Evolutionary conservation across 1,140 invertebrate genomes (phyloP), one percentile per base, ranked within the genome.

Genomic region (Drosophila lacertosa): DNA sequence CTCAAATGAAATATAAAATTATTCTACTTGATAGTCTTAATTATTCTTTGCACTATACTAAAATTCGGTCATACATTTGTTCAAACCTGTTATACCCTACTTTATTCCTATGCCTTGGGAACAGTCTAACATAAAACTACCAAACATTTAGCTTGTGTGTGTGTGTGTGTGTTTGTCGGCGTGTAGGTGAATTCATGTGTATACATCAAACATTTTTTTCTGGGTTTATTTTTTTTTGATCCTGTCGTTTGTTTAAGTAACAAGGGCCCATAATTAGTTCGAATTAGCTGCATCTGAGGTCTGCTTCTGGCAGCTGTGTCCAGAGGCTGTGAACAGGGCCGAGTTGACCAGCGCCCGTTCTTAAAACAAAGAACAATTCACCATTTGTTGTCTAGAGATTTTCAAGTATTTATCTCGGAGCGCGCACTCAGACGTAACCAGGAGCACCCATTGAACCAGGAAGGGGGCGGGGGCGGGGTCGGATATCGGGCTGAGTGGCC

Each of bases 261-360:
- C 78, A 44, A 20, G 16, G 26, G 81, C 76, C 50, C 44, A 73
- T 83, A 83, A 83, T 83, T 83, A 83, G 76, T 72, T 86, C 37
- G 59, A 83, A 83, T 83, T 83, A 83, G 80, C 78, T 76, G 76
- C 66, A 77, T 68, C 80, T 74, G 75, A 22, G 62, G 40, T 37
- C 66, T 84, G 79, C 62, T 65, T 69, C 67, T 83, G 81, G 66
- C 80, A 83, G 81, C 67, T 76, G 63, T 33, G 51, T 57, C 51
- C 51, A 42, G 35, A 15, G 5, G 22, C 40, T 32, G n/a, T 13
- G 11, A 24, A 5, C 24, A 0, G 5, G 22, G 37, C 22, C n/a
- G 11, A 10, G 13, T 20, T 15, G n/a, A 10, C 39, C 16, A 9
- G 48, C n/a, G 4, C 2, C 2, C 7, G 50, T 13, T 22, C n/a